Evolutionary conservation across 2,113 vertebrate genomes (phyloP).

Genomic region (Peucedramus taeniatus): DNA sequence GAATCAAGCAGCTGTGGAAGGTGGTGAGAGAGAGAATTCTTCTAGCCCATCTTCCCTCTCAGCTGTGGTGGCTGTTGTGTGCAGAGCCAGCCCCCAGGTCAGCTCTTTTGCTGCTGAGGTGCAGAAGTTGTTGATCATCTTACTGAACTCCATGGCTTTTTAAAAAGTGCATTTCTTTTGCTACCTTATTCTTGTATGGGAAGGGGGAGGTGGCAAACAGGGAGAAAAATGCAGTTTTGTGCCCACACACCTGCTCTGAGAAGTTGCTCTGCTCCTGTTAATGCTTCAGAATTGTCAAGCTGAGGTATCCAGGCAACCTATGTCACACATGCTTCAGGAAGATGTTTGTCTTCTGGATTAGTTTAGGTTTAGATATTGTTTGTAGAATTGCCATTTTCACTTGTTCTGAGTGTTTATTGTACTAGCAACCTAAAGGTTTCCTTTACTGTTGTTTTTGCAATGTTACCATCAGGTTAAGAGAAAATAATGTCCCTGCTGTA

Average conservation of each 20-base stretch:
- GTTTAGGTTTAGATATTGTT: neutral
- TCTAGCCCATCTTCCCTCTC: accelerated
- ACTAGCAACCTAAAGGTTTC: neutral
- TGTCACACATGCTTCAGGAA: neutral
- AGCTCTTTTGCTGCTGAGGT: neutral
- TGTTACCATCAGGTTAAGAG: neutral
- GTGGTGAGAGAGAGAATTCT: neutral
- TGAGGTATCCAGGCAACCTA: neutral
- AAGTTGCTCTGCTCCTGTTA: neutral
- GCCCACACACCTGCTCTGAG: neutral
- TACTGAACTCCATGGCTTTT: neutral
- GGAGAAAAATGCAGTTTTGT: neutral
- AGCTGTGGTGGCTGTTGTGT: neutral
- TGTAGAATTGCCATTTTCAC: neutral
- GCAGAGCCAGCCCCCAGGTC: neutral
- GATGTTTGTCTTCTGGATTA: neutral
- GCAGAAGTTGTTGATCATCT: neutral
- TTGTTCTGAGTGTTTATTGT: neutral
- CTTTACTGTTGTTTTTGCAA: neutral
- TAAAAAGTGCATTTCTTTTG: neutral
- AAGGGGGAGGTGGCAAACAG: neutral
- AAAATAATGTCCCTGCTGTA: neutral
- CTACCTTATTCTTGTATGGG: neutral
- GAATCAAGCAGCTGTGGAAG: neutral
- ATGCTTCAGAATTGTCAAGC: neutral